Percentiles rank a stretch among this genome's conserved stretches.
Evolutionary conservation across 2,113 vertebrate genomes (phyloP).

Genomic region (Hemicordylus capensis): DNA sequence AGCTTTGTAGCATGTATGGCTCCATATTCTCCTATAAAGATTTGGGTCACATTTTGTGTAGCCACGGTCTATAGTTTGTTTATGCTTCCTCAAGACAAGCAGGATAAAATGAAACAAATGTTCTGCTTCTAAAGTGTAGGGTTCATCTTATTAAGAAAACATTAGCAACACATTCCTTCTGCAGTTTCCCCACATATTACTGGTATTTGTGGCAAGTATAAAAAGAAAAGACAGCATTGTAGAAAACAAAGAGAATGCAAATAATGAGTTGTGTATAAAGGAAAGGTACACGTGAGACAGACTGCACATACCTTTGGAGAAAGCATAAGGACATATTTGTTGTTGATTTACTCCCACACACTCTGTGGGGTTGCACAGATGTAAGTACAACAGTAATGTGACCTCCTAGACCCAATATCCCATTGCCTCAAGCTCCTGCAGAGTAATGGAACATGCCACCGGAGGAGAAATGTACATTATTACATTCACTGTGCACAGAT

Average conservation of each 20-base stretch:
- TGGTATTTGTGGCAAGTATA: slow-evolving; percentile 41
- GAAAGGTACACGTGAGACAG: slow-evolving; percentile 43
- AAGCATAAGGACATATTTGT: slow-evolving; percentile 22
- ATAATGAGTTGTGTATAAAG: slow-evolving; percentile 19
- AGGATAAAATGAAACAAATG: slow-evolving; percentile 35
- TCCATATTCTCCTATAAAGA: slow-evolving; percentile 20
- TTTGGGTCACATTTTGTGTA: background rate
- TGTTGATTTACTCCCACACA: slow-evolving; percentile 38
- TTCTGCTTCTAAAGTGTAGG: slow-evolving; percentile 11
- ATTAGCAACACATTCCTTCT: background rate
- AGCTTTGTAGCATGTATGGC: background rate
- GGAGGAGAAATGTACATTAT: background rate
- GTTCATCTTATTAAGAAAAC: background rate
- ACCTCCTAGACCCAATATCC: slow-evolving; percentile 48
- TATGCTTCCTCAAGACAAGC: slow-evolving; percentile 18
- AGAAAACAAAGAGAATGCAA: slow-evolving; percentile 18
- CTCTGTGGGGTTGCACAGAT: slow-evolving; percentile 29
- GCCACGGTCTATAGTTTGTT: slow-evolving; percentile 21
- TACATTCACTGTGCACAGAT: slow-evolving; percentile 17
- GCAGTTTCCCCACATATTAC: slow-evolving; percentile 28
- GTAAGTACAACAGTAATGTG: slow-evolving; percentile 51
- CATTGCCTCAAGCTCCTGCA: slow-evolving; percentile 33
- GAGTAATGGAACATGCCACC: slow-evolving; percentile 21
- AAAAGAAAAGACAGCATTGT: slow-evolving; percentile 19
- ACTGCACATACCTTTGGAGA: slow-evolving; percentile 36